These are phyloP conservation scores for Zygaena filipendulae DNA, from an alignment of 2,888 invertebrate species.

Conservation along the genomic window DNA sequence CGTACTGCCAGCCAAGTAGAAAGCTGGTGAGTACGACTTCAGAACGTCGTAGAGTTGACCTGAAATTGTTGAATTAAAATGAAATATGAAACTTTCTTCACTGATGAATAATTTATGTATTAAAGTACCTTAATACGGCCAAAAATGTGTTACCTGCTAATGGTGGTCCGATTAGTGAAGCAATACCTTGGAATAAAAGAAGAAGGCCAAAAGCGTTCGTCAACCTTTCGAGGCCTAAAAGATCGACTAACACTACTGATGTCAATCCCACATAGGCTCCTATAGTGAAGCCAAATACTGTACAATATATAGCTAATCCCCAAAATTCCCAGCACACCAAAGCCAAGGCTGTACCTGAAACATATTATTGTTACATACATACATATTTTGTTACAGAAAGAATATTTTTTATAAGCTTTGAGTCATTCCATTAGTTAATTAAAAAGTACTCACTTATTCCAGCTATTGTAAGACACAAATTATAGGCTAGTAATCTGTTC, in stretches of 20 bases:
- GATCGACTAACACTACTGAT: slow-evolving; percentile 93
- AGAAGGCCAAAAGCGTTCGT: slow-evolving; percentile 97
- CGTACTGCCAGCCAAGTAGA: slow-evolving; percentile 86
- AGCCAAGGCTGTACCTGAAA: slow-evolving; percentile 81
- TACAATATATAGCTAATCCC: slow-evolving; percentile 80
- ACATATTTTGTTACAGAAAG: too few species aligned
- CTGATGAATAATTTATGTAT: not conserved
- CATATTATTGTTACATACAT: too few species aligned
- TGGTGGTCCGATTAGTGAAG: slow-evolving; percentile 92
- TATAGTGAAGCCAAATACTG: slow-evolving; percentile 88
- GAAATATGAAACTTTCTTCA: not conserved
- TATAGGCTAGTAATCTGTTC: slow-evolving; percentile 91
- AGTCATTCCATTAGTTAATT: too few species aligned
- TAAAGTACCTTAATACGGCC: too few species aligned
- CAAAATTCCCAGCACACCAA: slow-evolving; percentile 79
- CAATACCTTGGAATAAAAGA: slow-evolving; percentile 92
- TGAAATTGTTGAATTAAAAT: slow-evolving; percentile 47
- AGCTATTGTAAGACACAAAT: slow-evolving; percentile 85
- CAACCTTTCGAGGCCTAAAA: slow-evolving; percentile 90
- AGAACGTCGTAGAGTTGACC: slow-evolving; percentile 86
- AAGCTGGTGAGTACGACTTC: slow-evolving; percentile 85
- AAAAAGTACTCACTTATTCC: slow-evolving; percentile 78
- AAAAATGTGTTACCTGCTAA: slow-evolving; percentile 96
- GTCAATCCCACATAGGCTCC: slow-evolving; percentile 98
- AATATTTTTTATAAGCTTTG: too few species aligned